phyloP scores from a whole-genome alignment of 1,140 invertebrate species.

The Chlorops oryzae region DNA sequence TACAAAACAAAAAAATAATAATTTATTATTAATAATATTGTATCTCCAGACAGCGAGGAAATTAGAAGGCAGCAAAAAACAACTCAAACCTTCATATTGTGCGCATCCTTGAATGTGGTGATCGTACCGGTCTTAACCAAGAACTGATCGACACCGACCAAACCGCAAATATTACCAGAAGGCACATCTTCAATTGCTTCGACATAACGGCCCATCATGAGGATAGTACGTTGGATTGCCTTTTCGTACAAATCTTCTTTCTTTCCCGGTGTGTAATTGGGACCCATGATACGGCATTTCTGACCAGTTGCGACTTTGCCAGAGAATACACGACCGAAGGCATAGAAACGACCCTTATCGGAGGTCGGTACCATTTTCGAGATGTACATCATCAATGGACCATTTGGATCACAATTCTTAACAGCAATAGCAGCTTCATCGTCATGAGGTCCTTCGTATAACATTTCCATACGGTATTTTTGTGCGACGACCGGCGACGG shows the following conservation, averaged over 20 bases:
- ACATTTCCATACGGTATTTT: constrained; percentile 98
- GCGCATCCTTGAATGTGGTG: constrained; percentile 96
- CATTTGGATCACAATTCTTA: constrained; percentile 91
- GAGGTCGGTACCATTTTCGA: constrained; percentile 99
- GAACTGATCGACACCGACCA: constrained; percentile 99
- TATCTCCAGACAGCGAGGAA: not conserved
- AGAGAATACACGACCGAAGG: constrained; percentile 99
- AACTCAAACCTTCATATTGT: constrained; percentile 85
- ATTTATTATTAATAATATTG: not conserved
- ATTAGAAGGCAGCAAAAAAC: constrained; percentile 1
- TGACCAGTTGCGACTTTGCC: constrained; percentile 89
- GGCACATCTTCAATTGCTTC: constrained; percentile 99
- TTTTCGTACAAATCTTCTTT: constrained; percentile 99
- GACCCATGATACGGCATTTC: constrained; percentile 98
- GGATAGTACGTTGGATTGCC: constrained; percentile 97
- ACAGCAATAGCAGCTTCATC: constrained; percentile 92
- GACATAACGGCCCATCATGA: constrained; percentile 99
- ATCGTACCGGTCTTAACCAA: constrained; percentile 99
- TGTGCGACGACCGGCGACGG: constrained; percentile 98
- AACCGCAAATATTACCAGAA: constrained; percentile 98
- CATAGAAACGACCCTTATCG: constrained; percentile 99
- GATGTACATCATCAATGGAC: constrained; percentile 99
- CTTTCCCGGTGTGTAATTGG: constrained; percentile 95
- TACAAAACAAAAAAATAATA: constrained; percentile 27
- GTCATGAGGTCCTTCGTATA: constrained; percentile 96